These are phyloP conservation scores for Ruditapes philippinarum DNA, from an alignment of 1,140 invertebrate genomes.

Conservation along the genomic window DNA sequence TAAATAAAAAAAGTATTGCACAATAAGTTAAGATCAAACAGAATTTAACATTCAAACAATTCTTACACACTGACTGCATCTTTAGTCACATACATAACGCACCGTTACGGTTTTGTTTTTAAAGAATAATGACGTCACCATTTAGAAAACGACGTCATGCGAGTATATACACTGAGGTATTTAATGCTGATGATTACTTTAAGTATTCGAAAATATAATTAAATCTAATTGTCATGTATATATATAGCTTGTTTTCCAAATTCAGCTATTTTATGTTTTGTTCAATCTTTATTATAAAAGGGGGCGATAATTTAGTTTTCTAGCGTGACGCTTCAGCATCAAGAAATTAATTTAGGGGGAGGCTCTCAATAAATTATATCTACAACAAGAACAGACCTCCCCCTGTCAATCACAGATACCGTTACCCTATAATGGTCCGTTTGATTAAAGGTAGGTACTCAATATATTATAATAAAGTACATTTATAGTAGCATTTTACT, in stretches of 20 bases:
- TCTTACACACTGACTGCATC: background rate
- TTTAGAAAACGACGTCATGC: background rate
- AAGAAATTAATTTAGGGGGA: background rate
- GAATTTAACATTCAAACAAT: background rate
- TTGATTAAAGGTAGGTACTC: background rate
- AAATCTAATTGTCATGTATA: background rate
- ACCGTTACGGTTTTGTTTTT: background rate
- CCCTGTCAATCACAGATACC: constrained; percentile 19
- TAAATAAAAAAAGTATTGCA: constrained; percentile 37
- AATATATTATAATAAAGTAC: too few species aligned
- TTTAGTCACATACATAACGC: background rate
- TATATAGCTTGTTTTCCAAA: too few species aligned
- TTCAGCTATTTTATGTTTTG: too few species aligned
- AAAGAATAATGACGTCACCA: background rate
- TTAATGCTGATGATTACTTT: constrained; percentile 14
- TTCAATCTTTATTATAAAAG: too few species aligned
- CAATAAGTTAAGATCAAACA: constrained; percentile 28
- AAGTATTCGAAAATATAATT: background rate
- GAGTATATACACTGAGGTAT: constrained; percentile 46
- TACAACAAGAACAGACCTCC: constrained; percentile 19
- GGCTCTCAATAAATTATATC: constrained; percentile 45
- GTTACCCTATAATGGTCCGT: constrained; percentile 15
- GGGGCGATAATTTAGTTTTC: too few species aligned
- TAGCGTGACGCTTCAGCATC: too few species aligned
- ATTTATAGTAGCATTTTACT: too few species aligned